phyloP scores from a whole-genome alignment of 2,888 invertebrate species.

The Ligdia adustata region DNA sequence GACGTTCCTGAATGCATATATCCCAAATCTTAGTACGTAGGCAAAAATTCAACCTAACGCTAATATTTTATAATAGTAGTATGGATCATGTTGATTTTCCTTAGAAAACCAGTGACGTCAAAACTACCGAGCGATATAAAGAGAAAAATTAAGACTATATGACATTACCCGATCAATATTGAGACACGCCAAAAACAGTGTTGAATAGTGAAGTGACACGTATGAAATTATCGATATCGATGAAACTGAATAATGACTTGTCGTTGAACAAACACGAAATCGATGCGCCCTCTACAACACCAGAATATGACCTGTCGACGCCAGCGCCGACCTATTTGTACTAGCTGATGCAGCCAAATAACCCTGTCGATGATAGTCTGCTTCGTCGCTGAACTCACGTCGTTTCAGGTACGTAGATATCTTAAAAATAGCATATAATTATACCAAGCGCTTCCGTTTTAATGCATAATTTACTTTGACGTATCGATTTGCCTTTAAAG shows the following conservation, averaged over 20 bases:
- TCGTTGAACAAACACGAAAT: conserved; percentile 54
- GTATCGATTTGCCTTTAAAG: no score
- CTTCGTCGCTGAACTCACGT: conserved; percentile 80
- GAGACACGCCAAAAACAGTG: conserved; percentile 37
- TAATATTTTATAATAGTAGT: no score
- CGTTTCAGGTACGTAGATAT: conserved; percentile 74
- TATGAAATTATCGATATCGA: conserved; percentile 49
- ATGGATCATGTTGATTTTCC: not conserved
- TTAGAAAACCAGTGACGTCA: not conserved
- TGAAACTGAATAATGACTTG: conserved; percentile 43
- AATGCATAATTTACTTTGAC: no score
- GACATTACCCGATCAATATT: conserved; percentile 5
- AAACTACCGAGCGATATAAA: not conserved
- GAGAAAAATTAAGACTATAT: not conserved
- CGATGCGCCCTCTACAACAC: conserved; percentile 55
- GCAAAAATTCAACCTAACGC: no score
- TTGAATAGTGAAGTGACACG: conserved; percentile 61
- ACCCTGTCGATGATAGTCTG: conserved; percentile 83
- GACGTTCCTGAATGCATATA: no score
- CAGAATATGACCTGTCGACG: conserved; percentile 71
- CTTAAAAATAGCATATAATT: conserved; percentile 1
- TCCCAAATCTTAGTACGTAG: no score
- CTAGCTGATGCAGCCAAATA: conserved; percentile 75
- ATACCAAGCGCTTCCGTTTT: no score
- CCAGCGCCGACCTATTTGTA: conserved; percentile 72